Conservation (phyloP, 1,140 invertebrate species). For the Mya arenaria region DNA sequence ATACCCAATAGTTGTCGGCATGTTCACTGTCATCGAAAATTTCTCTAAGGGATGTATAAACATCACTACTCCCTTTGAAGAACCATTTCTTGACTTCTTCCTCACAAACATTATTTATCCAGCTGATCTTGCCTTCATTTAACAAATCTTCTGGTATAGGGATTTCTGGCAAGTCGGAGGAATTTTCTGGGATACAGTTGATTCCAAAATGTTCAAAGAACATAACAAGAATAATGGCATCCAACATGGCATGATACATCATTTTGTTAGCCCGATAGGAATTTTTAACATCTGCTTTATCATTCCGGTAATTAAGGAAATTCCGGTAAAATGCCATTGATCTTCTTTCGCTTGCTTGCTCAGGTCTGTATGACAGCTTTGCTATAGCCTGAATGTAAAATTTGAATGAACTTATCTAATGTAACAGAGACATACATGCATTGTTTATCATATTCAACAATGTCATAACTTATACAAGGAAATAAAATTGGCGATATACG, state of each 20-base stretch:
- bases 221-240: constrained; percentile 28
- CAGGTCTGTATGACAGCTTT: constrained; percentile 45
- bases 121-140: constrained; percentile 28
- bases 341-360: constrained; percentile 24
- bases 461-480: no score
- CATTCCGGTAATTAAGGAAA: constrained; percentile 45
- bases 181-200: not conserved
- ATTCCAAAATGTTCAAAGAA: constrained; percentile 29
- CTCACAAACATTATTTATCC: constrained; percentile 40
- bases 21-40: constrained; percentile 32
- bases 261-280: constrained; percentile 48
- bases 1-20: constrained; percentile 57
- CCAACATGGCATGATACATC: constrained; percentile 44
- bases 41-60: constrained; percentile 24
- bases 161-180: constrained; percentile 11
- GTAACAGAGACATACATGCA: no score
- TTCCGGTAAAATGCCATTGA: constrained; percentile 48
- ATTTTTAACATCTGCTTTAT: no score
- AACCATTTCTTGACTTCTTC: constrained; percentile 33
- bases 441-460: no score
- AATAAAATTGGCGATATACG: no score
- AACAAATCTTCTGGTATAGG: constrained; percentile 43
- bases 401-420: no score
- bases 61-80: constrained; percentile 58
- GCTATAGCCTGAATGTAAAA: constrained; percentile 55